Evolutionary conservation across 2,888 invertebrate species (phyloP), one percentile per base, ranked within the genome.

Genomic region (Miltochrista miniata): DNA sequence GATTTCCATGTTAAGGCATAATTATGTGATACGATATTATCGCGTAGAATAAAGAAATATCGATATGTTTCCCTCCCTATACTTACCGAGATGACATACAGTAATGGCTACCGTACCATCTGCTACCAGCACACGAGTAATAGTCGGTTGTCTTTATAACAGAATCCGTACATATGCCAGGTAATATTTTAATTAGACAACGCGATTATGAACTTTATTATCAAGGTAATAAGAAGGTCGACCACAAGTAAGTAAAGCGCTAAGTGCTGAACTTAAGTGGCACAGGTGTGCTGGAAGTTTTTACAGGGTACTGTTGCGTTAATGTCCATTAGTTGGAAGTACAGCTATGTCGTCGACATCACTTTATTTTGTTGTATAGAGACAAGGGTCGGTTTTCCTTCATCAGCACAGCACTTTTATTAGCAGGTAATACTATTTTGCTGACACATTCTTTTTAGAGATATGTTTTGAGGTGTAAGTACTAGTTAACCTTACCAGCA

Each of bases 71-170:
- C 49, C 81, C 62, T 60, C 71, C 54, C 81, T 78, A 74, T 13
- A 56, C 36, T 51, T 85, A 87, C 87, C 83, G 45, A 45, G 48
- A 41, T 53, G 52, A 48, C 52, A 48, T 41, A 53, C 48, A 53
- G 52, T 48, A 48, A 68, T 82, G 83, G 85, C 85, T 80, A 81
- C 82, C 85, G 73, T 70, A 76, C 68, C 66, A 66, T 66, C 66
- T 66, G 79, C 81, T 76, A 70, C 82, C 81, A 76, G 72, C 82
- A 76, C 68, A 68, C 71, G 72, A 73, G 79, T 83, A 85, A 86
- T 85, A 86, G 81, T 71, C 74, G 74, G 73, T 72, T 76, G 72
- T 79, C 81, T 82, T 79, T 68, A 71, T 61, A 70, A 74, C 70
- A 61, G 72, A 70, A 69, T 74, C 64, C 58, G 61, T 64, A 73